Evolutionary conservation across 2,888 invertebrate species (phyloP), one percentile per base, ranked within the genome.

Genomic region (Conus canariensis): DNA sequence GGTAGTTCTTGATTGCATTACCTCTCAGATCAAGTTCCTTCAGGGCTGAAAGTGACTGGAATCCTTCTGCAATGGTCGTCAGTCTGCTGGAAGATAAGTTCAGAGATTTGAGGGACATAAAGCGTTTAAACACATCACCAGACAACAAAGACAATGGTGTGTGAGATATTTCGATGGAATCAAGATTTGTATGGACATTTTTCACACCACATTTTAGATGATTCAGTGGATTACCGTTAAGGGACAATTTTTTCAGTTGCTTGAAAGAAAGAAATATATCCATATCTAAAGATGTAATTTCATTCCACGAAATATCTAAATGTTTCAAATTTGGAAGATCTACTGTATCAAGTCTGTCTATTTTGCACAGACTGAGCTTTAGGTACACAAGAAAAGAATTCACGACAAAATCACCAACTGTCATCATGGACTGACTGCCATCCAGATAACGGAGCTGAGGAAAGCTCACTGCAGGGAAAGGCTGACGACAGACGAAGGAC

Each of bases 151-250:
- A 58, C 45, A 88, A n/a, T 5, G 58, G 60, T 45, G 88, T 88
- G 70, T 82, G 77, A n/a, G 91, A 91, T 9, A 91, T 25, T 9
- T 91, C 91, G 5, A 91, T 25, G 9, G 19, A 60, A 10, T 60
- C 12, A 9, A 91, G 59, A 5, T 87, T 30, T 3, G 0, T 10
- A 6, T 88, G 74, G 58, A 22, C 25, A 8, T 59, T n/a, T 4
- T 25, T 12, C 10, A 30, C 12, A 12, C 87, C 77, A n/a, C 59
- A 9, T 4, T 7, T 59, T 9, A 88, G 10, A 10, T 58, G 22
- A n/a, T 58, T 16, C n/a, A 88, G 59, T 19, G 87, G 87, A 14
- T 88, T 88, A 2, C 58, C 58, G 5, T 4, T 77, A 1, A 88
- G 16, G 14, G 16, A 5, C 58, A 88, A 56, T n/a, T 16, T 59